Percentiles rank a stretch among this genome's conserved stretches.
Conservation (phyloP, 2,797 vertebrate species). For the Aeoliscus strigatus region DNA sequence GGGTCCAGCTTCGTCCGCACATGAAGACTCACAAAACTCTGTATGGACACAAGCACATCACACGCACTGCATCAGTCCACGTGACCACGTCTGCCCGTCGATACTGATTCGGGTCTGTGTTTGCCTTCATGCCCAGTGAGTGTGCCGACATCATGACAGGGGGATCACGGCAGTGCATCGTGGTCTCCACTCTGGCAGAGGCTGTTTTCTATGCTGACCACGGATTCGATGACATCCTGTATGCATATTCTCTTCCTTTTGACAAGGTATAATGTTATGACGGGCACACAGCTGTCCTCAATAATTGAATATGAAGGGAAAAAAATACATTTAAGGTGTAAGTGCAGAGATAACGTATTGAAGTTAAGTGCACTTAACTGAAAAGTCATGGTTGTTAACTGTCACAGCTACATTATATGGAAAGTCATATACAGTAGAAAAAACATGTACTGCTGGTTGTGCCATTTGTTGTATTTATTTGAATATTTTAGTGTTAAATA, state of each 20-base stretch:
- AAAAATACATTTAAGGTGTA: too few relatives aligned
- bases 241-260: constrained; percentile 76
- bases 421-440: too few relatives aligned
- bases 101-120: constrained; percentile 5
- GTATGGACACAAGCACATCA: constrained; percentile 48
- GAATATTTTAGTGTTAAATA: too few relatives aligned
- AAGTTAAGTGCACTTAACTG: too few relatives aligned
- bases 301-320: too few relatives aligned
- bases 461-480: too few relatives aligned
- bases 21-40: constrained; percentile 87
- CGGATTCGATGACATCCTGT: constrained; percentile 84
- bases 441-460: too few relatives aligned
- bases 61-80: neutral
- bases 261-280: constrained; percentile 76
- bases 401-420: too few relatives aligned
- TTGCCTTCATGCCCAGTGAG: constrained; percentile 59
- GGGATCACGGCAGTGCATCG: constrained; percentile 72
- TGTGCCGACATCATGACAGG: constrained; percentile 79
- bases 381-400: too few relatives aligned
- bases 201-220: constrained; percentile 75
- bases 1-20: constrained; percentile 79
- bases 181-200: constrained; percentile 81
- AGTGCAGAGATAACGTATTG: too few relatives aligned
- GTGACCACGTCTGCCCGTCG: neutral
- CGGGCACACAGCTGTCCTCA: neutral